phyloP scores from a whole-genome alignment of 2,888 invertebrate genomes.

The Zeuzera pyrina region DNA sequence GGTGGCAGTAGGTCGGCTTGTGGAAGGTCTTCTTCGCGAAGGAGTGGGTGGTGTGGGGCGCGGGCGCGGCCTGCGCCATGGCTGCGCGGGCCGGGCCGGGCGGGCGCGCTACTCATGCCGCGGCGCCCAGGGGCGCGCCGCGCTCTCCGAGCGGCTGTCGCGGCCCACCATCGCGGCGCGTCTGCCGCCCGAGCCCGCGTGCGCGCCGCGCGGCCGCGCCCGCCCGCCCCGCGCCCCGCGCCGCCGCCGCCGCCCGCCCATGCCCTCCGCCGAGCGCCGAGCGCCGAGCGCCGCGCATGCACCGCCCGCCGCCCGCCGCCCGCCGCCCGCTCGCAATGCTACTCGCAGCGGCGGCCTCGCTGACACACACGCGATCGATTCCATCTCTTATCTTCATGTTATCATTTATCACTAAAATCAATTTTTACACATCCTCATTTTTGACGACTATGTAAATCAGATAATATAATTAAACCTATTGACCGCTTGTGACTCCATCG shows the following conservation, averaged over 20 bases:
- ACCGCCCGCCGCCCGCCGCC: slow-evolving; percentile 47
- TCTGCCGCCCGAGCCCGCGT: slow-evolving; percentile 43
- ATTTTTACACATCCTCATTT: neutral
- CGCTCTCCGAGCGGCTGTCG: slow-evolving; percentile 72
- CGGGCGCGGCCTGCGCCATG: slow-evolving; percentile 74
- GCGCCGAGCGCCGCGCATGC: slow-evolving; percentile 18
- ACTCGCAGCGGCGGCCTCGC: slow-evolving; percentile 19
- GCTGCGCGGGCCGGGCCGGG: slow-evolving; percentile 70
- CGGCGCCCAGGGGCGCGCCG: slow-evolving; percentile 74
- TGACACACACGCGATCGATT: slow-evolving; percentile 32
- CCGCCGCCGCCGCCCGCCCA: slow-evolving; percentile 24
- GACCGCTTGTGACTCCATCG: too few species aligned
- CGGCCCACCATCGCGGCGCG: slow-evolving; percentile 73
- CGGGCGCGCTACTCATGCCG: slow-evolving; percentile 70
- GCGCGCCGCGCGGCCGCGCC: slow-evolving; percentile 33
- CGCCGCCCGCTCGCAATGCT: slow-evolving; percentile 37
- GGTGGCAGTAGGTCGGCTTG: slow-evolving; percentile 99
- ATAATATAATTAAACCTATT: too few species aligned
- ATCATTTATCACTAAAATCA: slow-evolving; percentile 4
- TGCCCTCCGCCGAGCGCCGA: slow-evolving; percentile 9
- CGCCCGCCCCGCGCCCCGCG: slow-evolving; percentile 33
- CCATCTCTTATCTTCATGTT: slow-evolving; percentile 26
- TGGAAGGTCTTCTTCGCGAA: slow-evolving; percentile 99
- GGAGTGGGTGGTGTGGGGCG: slow-evolving; percentile 86
- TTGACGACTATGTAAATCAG: too few species aligned